A percentile compares a stretch with the other conserved stretches of the same genome.
These are phyloP conservation scores for Gorsachius magnificus DNA, from an alignment of 2,797 vertebrate species.

Conservation along the genomic window DNA sequence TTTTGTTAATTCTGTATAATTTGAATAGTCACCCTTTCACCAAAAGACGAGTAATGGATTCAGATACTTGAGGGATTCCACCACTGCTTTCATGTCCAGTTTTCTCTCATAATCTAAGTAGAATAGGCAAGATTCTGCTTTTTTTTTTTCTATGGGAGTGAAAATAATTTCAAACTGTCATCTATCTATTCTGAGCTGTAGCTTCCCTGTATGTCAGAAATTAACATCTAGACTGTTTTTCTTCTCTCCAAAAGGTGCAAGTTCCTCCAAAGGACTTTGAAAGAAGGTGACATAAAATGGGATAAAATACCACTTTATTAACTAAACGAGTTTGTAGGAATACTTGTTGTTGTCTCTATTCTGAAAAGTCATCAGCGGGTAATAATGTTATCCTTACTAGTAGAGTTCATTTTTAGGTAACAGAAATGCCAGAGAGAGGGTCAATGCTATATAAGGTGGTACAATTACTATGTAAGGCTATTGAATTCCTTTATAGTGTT, in stretches of 20 bases:
- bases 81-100: background rate
- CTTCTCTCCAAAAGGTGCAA: background rate
- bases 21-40: background rate
- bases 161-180: background rate
- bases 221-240: background rate
- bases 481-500: background rate
- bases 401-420: background rate
- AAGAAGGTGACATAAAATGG: background rate
- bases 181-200: background rate
- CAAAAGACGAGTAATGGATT: background rate
- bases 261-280: background rate
- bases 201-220: background rate
- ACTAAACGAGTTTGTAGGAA: background rate
- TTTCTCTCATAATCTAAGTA: background rate
- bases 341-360: background rate
- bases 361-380: background rate
- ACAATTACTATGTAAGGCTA: background rate
- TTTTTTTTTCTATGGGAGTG: background rate
- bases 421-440: background rate
- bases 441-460: background rate
- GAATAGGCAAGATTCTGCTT: background rate
- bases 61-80: background rate
- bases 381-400: background rate
- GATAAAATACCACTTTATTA: background rate
- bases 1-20: background rate